Evolutionary conservation across 2,797 vertebrate species (phyloP), one percentile per base, ranked within the genome.

Genomic region (Sebastolobus altivelis): DNA sequence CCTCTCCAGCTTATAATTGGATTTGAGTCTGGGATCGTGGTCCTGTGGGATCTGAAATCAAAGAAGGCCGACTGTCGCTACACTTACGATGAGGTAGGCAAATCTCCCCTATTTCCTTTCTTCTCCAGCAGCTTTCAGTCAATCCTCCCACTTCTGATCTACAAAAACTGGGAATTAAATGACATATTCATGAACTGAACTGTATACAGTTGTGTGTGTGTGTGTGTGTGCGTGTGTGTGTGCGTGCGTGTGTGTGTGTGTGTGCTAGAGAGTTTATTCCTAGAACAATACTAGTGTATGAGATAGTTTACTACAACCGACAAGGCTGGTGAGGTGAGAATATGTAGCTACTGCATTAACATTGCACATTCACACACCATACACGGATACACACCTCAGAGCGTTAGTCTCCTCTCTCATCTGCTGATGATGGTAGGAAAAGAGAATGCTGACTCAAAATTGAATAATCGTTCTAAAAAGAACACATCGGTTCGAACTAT

Each of bases 61-160:
- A 99, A 99, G 97, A 99, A 98, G 92, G 98, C 97, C 0, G 98
- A 99, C 94, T 99, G 97, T 94, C 97, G 98, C 96, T 99, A 99
- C 87, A 97, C 97, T 59, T 98, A 99, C 55, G 98, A 99, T 88
- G 98, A 99, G 98, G 98, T 99, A 97, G 94, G 95, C 89, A 89
- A 85, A 86, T 88, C 80, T 79, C 81, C 62, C 38, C 60, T 29
- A 40, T 75, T 83, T 84, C 77, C 72, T 84, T 85, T 81, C 74
- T 79, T 79, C 77, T 74, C 59, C 13, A 73, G 78, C 66, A 40
- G 79, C 75, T 85, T 79, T 83, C 79, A 79, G 65, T 65, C 72
- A 43, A 80, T 78, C 52, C 56, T 74, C 20, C n/a, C 16, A 35
- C 81, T 77, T 81, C 74, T 86, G 72, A 87, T 91, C 68, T 70